Evolutionary conservation across 1,140 invertebrate species (phyloP).

Genomic region (Stratiolaelaps scimitus): DNA sequence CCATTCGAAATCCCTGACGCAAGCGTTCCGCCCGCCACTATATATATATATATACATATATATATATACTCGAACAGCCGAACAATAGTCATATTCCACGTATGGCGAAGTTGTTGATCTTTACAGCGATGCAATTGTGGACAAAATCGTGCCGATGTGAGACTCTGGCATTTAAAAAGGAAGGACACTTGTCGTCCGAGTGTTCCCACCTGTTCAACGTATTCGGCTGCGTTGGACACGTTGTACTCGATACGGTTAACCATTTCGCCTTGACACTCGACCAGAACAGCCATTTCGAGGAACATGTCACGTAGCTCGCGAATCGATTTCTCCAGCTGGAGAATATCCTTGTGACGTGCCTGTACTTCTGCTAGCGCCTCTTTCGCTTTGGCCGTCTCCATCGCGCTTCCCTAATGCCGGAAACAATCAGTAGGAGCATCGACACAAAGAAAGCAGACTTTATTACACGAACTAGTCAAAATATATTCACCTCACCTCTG

Average conservation of each 20-base stretch:
- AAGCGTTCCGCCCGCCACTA: too few relatives aligned
- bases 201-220: conserved; percentile 45
- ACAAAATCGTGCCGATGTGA: too few relatives aligned
- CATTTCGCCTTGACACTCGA: conserved; percentile 77
- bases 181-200: too few relatives aligned
- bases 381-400: conserved; percentile 97
- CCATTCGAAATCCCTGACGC: too few relatives aligned
- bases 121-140: too few relatives aligned
- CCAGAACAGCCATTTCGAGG: conserved; percentile 94
- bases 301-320: conserved; percentile 97
- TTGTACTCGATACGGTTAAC: conserved; percentile 58
- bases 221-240: conserved; percentile 52
- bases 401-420: conserved; percentile 65
- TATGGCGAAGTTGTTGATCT: too few relatives aligned
- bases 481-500: neutral
- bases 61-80: too few relatives aligned
- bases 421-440: neutral
- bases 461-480: neutral
- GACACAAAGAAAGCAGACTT: neutral
- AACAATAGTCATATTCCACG: too few relatives aligned
- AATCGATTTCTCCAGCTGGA: conserved; percentile 95
- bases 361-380: conserved; percentile 95
- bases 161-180: too few relatives aligned
- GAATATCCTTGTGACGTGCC: conserved; percentile 92
- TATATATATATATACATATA: too few relatives aligned